Percentiles rank a stretch among this genome's conserved stretches.
Conservation (phyloP, 1,140 invertebrate species). For the Ooceraea biroi region DNA sequence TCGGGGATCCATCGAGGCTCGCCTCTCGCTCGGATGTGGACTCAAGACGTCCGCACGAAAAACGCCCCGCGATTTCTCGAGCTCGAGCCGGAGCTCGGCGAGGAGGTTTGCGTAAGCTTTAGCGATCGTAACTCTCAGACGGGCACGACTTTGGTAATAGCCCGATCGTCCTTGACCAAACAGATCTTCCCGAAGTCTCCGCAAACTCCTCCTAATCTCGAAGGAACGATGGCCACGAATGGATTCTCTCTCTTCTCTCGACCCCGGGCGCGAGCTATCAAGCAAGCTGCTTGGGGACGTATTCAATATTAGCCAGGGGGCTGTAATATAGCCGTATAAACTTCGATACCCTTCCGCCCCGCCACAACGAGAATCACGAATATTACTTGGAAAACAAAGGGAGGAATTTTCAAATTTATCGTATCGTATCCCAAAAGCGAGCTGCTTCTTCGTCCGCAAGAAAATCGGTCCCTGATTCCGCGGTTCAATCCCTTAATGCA, state of each 20-base stretch:
- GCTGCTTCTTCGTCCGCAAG: background rate
- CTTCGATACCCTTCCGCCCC: constrained; percentile 45
- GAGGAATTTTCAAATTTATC: constrained; percentile 49
- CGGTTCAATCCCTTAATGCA: too few relatives aligned
- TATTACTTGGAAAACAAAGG: constrained; percentile 55
- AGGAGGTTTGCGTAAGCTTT: constrained; percentile 36
- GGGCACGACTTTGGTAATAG: constrained; percentile 63
- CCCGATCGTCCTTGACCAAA: constrained; percentile 65
- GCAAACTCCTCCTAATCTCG: constrained; percentile 64
- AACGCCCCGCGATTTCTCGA: constrained; percentile 22
- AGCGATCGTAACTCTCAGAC: constrained; percentile 33
- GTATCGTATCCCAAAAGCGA: constrained; percentile 28
- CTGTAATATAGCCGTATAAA: constrained; percentile 60
- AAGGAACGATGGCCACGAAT: constrained; percentile 39
- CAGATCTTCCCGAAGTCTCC: constrained; percentile 65
- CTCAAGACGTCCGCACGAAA: constrained; percentile 26
- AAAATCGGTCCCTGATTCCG: constrained; percentile 34
- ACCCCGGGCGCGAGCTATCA: constrained; percentile 45
- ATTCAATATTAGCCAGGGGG: constrained; percentile 59
- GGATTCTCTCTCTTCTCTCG: constrained; percentile 28
- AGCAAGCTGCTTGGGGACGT: constrained; percentile 58
- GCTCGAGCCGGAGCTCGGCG: background rate
- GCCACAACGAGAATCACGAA: constrained; percentile 20
- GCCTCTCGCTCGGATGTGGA: constrained; percentile 18
- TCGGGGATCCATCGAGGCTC: constrained; percentile 18